Evolutionary conservation across 2,797 vertebrate genomes (phyloP).

Genomic region (Urophycis tenuis): DNA sequence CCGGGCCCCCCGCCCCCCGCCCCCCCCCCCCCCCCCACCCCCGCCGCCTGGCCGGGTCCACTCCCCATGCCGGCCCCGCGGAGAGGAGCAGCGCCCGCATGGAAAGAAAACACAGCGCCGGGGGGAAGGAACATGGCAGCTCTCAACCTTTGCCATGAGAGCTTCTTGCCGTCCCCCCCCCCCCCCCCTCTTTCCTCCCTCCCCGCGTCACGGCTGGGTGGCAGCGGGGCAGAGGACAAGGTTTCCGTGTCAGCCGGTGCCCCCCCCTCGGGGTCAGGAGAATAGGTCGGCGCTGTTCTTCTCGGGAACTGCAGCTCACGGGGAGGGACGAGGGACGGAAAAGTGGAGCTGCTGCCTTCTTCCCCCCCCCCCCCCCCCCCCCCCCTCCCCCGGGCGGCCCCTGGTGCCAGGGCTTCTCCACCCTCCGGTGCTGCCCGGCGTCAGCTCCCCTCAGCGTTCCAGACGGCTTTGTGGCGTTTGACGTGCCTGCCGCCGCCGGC

Average conservation of each 20-base stretch:
- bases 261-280: slow-evolving; percentile 41
- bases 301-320: slow-evolving; percentile 26
- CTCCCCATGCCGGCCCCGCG: not conserved
- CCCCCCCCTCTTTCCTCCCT: slow-evolving; percentile 27
- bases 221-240: slow-evolving; percentile 60
- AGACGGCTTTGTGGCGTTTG: slow-evolving; percentile 27
- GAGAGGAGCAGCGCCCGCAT: slow-evolving; percentile 45
- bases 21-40: not conserved
- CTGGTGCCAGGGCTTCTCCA: slow-evolving; percentile 61
- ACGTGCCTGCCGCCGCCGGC: slow-evolving; percentile 23
- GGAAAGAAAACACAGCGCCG: slow-evolving; percentile 46
- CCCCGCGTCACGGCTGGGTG: slow-evolving; percentile 67
- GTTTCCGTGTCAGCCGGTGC: slow-evolving; percentile 62
- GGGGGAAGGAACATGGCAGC: slow-evolving; percentile 58
- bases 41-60: slow-evolving; percentile 38
- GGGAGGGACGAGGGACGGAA: slow-evolving; percentile 64
- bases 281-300: slow-evolving; percentile 59
- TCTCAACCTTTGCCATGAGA: slow-evolving; percentile 55
- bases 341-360: slow-evolving; percentile 64
- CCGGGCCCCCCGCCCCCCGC: not conserved
- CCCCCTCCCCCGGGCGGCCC: no score
- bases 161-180: slow-evolving; percentile 44
- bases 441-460: slow-evolving; percentile 49
- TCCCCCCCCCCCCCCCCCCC: slow-evolving; percentile 46
- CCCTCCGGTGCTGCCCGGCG: slow-evolving; percentile 48